phyloP scores from a whole-genome alignment of 2,797 vertebrate species.

The Champsocephalus esox region DNA sequence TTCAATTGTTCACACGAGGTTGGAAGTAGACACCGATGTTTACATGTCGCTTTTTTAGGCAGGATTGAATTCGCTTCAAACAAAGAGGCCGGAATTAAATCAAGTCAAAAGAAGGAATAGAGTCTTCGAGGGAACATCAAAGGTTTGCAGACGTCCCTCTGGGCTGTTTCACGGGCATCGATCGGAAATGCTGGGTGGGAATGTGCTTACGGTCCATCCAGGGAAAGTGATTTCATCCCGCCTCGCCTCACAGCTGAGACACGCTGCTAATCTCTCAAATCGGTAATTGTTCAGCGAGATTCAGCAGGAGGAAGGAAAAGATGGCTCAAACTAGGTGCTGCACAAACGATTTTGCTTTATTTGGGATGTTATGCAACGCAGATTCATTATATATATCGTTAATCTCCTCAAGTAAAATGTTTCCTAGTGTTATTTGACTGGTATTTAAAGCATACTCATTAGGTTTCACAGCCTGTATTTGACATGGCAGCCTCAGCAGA shows the following conservation, averaged over 20 bases:
- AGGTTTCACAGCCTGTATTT: constrained; percentile 22
- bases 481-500: constrained; percentile 54
- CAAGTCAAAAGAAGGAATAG: constrained; percentile 51
- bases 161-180: constrained; percentile 66
- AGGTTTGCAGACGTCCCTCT: constrained; percentile 63
- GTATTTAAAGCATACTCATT: constrained; percentile 36
- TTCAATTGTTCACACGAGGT: constrained; percentile 4
- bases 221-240: constrained; percentile 47
- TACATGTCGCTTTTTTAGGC: constrained; percentile 28
- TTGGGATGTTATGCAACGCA: constrained; percentile 17
- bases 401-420: neutral
- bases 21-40: constrained; percentile 46
- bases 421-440: constrained; percentile 25
- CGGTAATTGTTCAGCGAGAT: constrained; percentile 50
- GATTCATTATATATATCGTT: constrained; percentile 9
- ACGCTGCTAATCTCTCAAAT: constrained; percentile 51
- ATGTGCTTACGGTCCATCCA: constrained; percentile 46
- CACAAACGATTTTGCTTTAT: constrained; percentile 7
- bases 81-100: constrained; percentile 63
- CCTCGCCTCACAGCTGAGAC: constrained; percentile 44
- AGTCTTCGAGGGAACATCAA: constrained; percentile 74
- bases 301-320: constrained; percentile 15
- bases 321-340: constrained; percentile 26
- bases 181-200: constrained; percentile 66
- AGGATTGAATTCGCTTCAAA: constrained; percentile 59